A percentile compares a stretch with the other conserved stretches of the same genome.
Evolutionary conservation across 2,797 vertebrate species (phyloP).

Genomic region (Leptatherina wallacei): DNA sequence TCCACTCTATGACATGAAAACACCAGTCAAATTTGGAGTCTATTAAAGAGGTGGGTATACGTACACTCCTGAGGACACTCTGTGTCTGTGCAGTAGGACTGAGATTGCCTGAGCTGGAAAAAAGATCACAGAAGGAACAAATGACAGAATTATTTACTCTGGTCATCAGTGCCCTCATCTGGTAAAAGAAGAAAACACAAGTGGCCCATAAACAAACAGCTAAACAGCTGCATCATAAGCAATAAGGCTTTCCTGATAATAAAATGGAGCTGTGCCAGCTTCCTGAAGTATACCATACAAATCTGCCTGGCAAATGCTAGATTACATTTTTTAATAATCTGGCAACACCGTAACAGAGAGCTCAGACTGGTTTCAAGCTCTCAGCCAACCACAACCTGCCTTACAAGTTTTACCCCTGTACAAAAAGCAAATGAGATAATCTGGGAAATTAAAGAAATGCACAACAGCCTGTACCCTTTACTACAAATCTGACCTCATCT

Average conservation of each 20-base stretch:
- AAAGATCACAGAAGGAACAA: slow-evolving; percentile 33
- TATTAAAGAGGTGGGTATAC: slow-evolving; percentile 43
- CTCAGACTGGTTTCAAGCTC: neutral
- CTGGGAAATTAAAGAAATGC: slow-evolving; percentile 15
- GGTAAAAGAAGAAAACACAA: neutral
- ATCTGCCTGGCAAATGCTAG: slow-evolving; percentile 5
- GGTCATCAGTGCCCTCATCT: slow-evolving; percentile 4
- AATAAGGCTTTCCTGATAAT: neutral
- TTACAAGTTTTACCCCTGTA: slow-evolving; percentile 45
- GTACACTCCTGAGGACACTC: slow-evolving; percentile 84
- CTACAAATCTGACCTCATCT: neutral
- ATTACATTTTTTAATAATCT: slow-evolving; percentile 3
- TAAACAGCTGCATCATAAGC: slow-evolving; percentile 1
- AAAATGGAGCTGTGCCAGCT: neutral
- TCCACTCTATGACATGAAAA: neutral
- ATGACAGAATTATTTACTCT: slow-evolving; percentile 9
- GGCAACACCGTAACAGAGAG: slow-evolving; percentile 41
- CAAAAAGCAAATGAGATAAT: slow-evolving; percentile 43
- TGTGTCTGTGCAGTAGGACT: slow-evolving; percentile 91
- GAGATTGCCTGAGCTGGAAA: slow-evolving; percentile 94
- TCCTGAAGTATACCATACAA: neutral
- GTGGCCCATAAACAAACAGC: neutral
- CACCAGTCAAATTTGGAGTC: neutral
- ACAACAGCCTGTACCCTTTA: neutral
- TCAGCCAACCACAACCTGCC: slow-evolving; percentile 41